These are phyloP conservation scores for Venustaconcha ellipsiformis DNA, from an alignment of 1,140 invertebrate species.

Conservation along the genomic window DNA sequence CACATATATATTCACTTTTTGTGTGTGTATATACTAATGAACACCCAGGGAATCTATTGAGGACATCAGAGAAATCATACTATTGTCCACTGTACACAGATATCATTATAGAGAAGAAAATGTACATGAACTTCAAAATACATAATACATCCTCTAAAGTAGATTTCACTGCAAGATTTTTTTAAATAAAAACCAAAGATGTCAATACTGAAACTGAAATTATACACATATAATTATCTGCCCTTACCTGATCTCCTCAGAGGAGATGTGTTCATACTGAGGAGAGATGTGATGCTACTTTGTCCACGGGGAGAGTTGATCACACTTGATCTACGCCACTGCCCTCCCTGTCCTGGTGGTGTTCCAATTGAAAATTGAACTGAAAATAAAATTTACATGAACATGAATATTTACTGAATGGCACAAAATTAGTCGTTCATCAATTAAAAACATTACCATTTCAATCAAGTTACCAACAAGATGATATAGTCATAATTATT, in stretches of 20 bases:
- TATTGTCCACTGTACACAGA: no score
- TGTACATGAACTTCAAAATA: neutral
- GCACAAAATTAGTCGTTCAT: no score
- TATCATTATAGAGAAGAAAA: neutral
- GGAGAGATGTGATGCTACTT: slow-evolving; percentile 70
- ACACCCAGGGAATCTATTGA: no score
- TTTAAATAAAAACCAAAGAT: neutral
- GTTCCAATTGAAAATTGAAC: slow-evolving; percentile 93
- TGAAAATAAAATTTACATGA: slow-evolving; percentile 53
- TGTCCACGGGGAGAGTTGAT: slow-evolving; percentile 77
- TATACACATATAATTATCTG: neutral
- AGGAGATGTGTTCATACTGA: slow-evolving; percentile 73
- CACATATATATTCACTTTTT: no score
- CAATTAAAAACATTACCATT: no score
- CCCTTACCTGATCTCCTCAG: slow-evolving; percentile 77
- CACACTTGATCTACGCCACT: slow-evolving; percentile 75
- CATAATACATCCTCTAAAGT: neutral
- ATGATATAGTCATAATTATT: no score
- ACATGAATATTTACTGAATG: no score
- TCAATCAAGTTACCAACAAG: no score
- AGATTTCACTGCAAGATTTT: neutral
- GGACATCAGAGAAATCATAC: no score
- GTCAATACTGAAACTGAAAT: no score
- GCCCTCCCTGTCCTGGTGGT: slow-evolving; percentile 74
- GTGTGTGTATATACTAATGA: no score